Evolutionary conservation across 2,888 invertebrate genomes (phyloP), one percentile per base, ranked within the genome.

Genomic region (Arenicola marina): DNA sequence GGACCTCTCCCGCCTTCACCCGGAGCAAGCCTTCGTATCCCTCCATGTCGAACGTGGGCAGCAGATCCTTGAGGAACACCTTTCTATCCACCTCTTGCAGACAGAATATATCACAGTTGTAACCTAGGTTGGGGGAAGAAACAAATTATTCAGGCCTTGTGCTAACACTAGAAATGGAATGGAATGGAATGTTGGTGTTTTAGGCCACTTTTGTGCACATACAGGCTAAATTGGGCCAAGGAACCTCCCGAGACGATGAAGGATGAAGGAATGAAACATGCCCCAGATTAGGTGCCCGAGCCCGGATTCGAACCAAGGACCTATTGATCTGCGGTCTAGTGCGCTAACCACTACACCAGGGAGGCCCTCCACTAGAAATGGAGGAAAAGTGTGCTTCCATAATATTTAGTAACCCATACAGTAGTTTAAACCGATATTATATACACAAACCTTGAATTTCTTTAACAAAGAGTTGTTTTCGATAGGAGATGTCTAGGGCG

Each of bases 11-110:
- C 4, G 68, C 71, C 65, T 83, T 83, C 26, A 68, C 57, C 51
- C 69, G 71, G 24, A 75, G 69, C 4, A 72, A 43, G 3, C 81
- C 78, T 3, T 68, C 65, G 90, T 61, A 87, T 15, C 88, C 87
- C 45, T 87, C 75, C 1, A 81, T 76, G 24, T 83, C 78, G 15
- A 95, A 83, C 33, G 89, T 84, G 2, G 89, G 88, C 45, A 80
- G 75, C 31, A 95, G 85, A 76, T 90, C 91, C 67, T 73, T 63
- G 0, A 67, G 56, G 61, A 90, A 95, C 53, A 94, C 86, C 84
- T 90, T 91, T 15, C 80, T 80, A 80, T 97, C 96, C 0, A 95
- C 93, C 87, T 97, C 97, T 87, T 97, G 96, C 18, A 97, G 85
- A 74, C 95, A 95, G 58, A 95, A 85, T 56, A 97, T 85, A 81